Conservation (phyloP, 2,113 vertebrate species). For the Cheirogaleus medius region DNA sequence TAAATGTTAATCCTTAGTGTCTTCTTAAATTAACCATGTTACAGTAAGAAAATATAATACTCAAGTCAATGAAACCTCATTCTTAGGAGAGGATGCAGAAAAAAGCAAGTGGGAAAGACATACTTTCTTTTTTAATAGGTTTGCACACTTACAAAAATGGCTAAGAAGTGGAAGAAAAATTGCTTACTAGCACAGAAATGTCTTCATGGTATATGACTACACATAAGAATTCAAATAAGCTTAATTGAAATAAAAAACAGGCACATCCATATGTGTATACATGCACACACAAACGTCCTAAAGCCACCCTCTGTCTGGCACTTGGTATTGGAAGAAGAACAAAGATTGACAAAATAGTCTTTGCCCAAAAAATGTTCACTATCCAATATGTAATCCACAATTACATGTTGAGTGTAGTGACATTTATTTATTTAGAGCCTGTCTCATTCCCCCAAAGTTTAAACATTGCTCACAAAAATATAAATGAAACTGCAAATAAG, state of each 20-base stretch:
- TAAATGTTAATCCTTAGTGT: too few species aligned
- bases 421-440: background rate
- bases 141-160: background rate
- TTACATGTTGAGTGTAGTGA: background rate
- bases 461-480: background rate
- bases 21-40: background rate
- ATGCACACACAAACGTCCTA: background rate
- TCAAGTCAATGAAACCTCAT: background rate
- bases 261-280: accelerated
- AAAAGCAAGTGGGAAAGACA: background rate
- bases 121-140: background rate
- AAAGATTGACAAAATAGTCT: background rate
- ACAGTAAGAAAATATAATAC: background rate
- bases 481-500: background rate
- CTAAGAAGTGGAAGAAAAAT: background rate
- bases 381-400: background rate
- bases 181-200: background rate
- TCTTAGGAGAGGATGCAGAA: background rate
- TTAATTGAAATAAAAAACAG: background rate
- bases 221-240: background rate
- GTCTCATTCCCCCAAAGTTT: background rate
- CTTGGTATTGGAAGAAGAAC: background rate
- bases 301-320: background rate
- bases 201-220: accelerated
- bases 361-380: background rate